Evolutionary conservation across 1,140 invertebrate genomes (phyloP), one percentile per base, ranked within the genome.

Genomic region (Drosophila sproati): DNA sequence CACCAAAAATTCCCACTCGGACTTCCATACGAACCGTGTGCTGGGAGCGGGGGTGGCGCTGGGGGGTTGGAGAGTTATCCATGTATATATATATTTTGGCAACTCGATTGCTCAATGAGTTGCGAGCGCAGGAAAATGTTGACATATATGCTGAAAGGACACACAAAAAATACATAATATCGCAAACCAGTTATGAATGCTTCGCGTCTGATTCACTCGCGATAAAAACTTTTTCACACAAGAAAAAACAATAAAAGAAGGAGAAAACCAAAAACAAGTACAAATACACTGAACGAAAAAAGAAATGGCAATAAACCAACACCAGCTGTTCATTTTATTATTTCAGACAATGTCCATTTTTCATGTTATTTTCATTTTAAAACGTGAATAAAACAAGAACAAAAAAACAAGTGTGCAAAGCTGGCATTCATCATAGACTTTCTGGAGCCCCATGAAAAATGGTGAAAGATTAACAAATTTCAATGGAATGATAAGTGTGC

Each of bases 91-190:
- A 10, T 4, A n/a, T 29, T 43, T 47, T 45, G 52, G 47, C 64
- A 78, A 74, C 76, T 75, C 56, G 76, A 78, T 71, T 78, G 76
- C 61, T 78, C 76, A 78, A 78, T 78, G 72, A 78, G 66, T 78
- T 78, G 76, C 69, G 72, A 75, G 70, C 66, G 60, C 60, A 63
- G 72, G 70, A 74, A 70, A 64, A 70, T 71, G 71, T 77, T 77
- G 68, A 63, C 71, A 76, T 66, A 76, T 74, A 77, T 74, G 63
- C 75, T 69, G 45, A 67, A 12, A 67, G 29, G 56, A 47, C 8
- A 4, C 12, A 39, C 31, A 10, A 66, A 52, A 71, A 72, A 51
- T 43, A 7, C 45, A 64, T 66, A 50, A 64, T 66, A 47, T 12
- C 56, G 7, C 66, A 56, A 31, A 64, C 4, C 8, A 37, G 52